Evolutionary conservation across 2,797 vertebrate genomes (phyloP).

Genomic region (Pitangus sulphuratus): DNA sequence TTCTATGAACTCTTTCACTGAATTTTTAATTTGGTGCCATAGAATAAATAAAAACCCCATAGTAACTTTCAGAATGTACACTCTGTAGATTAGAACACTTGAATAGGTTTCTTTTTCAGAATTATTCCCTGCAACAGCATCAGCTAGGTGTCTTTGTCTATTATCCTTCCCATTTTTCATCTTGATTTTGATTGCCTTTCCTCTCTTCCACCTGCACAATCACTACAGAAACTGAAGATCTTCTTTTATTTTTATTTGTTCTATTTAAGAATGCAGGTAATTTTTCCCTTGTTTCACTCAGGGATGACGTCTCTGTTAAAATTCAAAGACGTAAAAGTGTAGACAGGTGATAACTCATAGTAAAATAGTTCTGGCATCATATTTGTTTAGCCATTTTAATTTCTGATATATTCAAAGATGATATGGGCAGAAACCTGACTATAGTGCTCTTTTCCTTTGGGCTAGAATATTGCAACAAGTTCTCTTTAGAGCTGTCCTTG

Average conservation of each 20-base stretch:
- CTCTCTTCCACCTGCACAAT: not conserved
- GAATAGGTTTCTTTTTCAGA: not conserved
- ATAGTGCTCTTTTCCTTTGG: not conserved
- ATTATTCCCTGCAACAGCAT: not conserved
- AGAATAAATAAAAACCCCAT: not conserved
- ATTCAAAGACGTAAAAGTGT: not conserved
- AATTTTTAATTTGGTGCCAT: not conserved
- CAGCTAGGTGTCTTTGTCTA: not conserved
- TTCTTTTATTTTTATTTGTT: not conserved
- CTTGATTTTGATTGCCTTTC: not conserved
- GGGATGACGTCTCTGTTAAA: not conserved
- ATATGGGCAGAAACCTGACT: not conserved
- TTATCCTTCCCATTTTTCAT: not conserved
- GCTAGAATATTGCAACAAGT: not conserved
- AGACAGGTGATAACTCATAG: not conserved
- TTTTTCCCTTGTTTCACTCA: not conserved
- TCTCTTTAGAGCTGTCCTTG: constrained; percentile 35
- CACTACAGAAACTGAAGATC: not conserved
- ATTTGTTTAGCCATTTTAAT: constrained; percentile 16
- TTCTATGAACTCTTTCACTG: not conserved
- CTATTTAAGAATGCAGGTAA: not conserved
- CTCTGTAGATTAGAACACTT: not conserved
- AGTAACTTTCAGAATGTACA: not conserved
- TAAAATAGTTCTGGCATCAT: not conserved
- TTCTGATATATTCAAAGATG: constrained; percentile 32